A percentile compares a stretch with the other conserved stretches of the same genome.
Evolutionary conservation across 2,888 invertebrate species (phyloP).

Genomic region (Andrena trimmerana): DNA sequence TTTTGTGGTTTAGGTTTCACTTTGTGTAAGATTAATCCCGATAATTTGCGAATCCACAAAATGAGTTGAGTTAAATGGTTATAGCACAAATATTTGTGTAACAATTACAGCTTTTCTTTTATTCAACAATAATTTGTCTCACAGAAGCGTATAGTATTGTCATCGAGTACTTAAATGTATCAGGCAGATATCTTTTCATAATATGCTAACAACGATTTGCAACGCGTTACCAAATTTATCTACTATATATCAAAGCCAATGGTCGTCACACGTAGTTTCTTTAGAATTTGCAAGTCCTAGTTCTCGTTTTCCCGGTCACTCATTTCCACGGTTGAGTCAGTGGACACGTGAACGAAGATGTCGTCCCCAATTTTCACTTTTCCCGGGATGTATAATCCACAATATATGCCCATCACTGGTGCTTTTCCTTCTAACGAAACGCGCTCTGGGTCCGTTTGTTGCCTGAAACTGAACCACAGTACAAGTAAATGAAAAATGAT

Average conservation of each 20-base stretch:
- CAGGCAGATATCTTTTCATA: not conserved
- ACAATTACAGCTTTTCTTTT: conserved; percentile 22
- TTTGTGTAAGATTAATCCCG: too few species aligned
- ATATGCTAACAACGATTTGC: conserved; percentile 1
- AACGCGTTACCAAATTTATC: not conserved
- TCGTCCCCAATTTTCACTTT: conserved; percentile 86
- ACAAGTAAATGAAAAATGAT: not conserved
- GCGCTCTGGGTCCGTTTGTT: conserved; percentile 67
- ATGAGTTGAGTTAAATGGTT: too few species aligned
- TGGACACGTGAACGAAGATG: conserved; percentile 82
- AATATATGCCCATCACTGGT: conserved; percentile 86
- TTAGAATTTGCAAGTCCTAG: not conserved
- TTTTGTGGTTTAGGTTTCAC: too few species aligned
- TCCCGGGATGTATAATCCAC: conserved; percentile 85
- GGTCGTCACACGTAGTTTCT: not conserved
- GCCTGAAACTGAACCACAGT: conserved; percentile 70
- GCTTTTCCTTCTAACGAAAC: conserved; percentile 79
- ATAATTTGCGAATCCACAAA: too few species aligned
- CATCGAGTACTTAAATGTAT: not conserved
- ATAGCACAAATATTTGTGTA: conserved; percentile 4
- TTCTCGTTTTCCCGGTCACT: not conserved
- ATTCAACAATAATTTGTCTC: conserved; percentile 16
- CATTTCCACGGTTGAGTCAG: not conserved
- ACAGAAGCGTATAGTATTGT: conserved; percentile 40
- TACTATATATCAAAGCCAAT: conserved; percentile 9